phyloP scores from a whole-genome alignment of 2,888 invertebrate genomes.

The Fragum fragum region DNA sequence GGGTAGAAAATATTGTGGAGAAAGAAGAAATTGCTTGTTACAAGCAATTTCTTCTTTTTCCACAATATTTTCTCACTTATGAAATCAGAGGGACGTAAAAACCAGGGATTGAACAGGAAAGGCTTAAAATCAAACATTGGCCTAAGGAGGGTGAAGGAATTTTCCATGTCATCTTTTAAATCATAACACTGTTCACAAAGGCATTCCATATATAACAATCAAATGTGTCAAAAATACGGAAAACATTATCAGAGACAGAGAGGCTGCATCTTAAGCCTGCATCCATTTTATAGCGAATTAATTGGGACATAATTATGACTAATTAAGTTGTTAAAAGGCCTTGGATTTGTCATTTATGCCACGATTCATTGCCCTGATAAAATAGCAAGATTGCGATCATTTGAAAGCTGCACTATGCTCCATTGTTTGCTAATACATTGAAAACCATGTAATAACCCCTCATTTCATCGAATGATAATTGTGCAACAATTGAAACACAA shows the following conservation, averaged over 20 bases:
- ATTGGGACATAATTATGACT: slow-evolving; percentile 7
- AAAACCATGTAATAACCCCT: slow-evolving; percentile 8
- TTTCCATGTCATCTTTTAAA: too few relatives aligned
- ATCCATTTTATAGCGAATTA: slow-evolving; percentile 1
- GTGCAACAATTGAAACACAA: slow-evolving; percentile 3
- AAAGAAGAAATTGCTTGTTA: too few relatives aligned
- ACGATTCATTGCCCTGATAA: slow-evolving; percentile 1
- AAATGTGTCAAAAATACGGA: slow-evolving; percentile 5
- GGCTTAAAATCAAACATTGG: too few relatives aligned
- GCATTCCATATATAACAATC: not conserved
- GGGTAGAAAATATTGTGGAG: too few relatives aligned
- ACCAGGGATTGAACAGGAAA: too few relatives aligned
- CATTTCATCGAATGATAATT: not conserved
- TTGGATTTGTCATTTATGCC: slow-evolving; percentile 14
- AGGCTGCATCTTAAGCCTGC: slow-evolving; percentile 6
- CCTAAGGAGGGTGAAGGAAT: too few relatives aligned
- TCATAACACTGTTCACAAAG: not conserved
- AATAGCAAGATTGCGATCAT: slow-evolving; percentile 2
- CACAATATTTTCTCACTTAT: too few relatives aligned
- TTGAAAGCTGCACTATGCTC: slow-evolving; percentile 4
- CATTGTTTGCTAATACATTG: slow-evolving; percentile 6
- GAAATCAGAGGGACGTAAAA: too few relatives aligned
- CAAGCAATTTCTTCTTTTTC: too few relatives aligned
- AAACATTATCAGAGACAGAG: slow-evolving; percentile 1
- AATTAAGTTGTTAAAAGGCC: slow-evolving; percentile 8